A percentile compares a stretch with the other conserved stretches of the same genome.
Evolutionary conservation across 2,113 vertebrate species (phyloP).

Genomic region (Eptesicus fuscus): DNA sequence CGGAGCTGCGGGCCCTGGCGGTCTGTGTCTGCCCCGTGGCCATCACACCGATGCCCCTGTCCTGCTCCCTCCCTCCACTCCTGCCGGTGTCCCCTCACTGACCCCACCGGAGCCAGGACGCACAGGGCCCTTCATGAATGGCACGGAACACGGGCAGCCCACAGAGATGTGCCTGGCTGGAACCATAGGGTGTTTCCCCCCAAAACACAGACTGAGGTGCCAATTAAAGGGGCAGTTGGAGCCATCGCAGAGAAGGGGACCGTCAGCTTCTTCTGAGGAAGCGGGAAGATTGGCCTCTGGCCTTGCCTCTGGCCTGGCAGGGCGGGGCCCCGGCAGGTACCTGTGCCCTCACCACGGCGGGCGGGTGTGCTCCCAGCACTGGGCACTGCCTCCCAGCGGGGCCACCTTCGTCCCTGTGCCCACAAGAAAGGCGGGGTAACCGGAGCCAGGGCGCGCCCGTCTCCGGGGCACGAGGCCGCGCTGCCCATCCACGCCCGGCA

Average conservation of each 20-base stretch:
- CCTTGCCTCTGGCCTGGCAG: neutral
- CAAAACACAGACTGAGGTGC: neutral
- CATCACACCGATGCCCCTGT: neutral
- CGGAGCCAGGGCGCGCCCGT: neutral
- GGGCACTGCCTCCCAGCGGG: rapidly evolving
- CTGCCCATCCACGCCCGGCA: too few species aligned
- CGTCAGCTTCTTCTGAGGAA: neutral
- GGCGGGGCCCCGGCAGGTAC: too few species aligned
- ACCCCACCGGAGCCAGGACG: neutral
- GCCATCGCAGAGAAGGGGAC: neutral
- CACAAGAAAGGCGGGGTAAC: neutral
- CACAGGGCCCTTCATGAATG: neutral
- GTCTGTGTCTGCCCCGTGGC: too few species aligned
- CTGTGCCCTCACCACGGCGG: rapidly evolving
- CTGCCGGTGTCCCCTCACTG: neutral
- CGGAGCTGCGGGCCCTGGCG: neutral
- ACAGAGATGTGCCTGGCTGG: neutral
- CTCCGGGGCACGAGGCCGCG: too few species aligned
- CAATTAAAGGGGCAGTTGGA: neutral
- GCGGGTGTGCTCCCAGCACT: rapidly evolving
- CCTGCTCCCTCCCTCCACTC: neutral
- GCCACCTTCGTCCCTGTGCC: neutral
- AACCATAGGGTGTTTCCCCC: neutral
- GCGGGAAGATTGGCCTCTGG: neutral
- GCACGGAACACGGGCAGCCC: neutral